A percentile compares a stretch with the other conserved stretches of the same genome.
Conservation (phyloP, 2,797 vertebrate species). For the Prionace glauca region DNA sequence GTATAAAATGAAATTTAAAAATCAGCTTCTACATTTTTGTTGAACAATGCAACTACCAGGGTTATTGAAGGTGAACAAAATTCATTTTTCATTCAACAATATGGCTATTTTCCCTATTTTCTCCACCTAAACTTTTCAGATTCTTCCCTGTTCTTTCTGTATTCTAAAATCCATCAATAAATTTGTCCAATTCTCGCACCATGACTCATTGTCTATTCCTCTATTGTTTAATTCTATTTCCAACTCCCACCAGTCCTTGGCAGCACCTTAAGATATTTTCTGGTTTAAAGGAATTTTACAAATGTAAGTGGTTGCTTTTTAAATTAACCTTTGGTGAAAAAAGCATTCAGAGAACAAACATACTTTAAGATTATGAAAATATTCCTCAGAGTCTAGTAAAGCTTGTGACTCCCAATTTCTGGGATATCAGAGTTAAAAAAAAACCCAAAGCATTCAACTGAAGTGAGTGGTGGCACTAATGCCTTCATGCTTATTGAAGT, state of each 20-base stretch:
- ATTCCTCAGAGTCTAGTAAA: not conserved
- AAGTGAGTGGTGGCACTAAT: constrained; percentile 18
- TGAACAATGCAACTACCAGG: not conserved
- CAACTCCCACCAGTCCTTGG: not conserved
- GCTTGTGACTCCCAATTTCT: not conserved
- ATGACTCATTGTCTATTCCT: not conserved
- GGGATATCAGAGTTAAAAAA: not conserved
- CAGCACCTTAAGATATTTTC: not conserved
- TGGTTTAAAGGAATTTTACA: not conserved
- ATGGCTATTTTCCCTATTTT: not conserved
- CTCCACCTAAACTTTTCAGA: not conserved
- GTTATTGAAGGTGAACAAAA: not conserved
- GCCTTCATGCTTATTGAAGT: constrained; percentile 16
- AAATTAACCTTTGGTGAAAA: not conserved
- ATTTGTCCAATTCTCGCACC: not conserved
- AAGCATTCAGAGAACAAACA: not conserved
- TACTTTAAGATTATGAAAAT: not conserved
- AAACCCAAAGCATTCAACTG: constrained; percentile 24
- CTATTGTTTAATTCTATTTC: not conserved
- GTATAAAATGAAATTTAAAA: no score
- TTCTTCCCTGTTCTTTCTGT: not conserved
- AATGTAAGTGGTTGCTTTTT: not conserved
- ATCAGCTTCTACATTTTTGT: not conserved
- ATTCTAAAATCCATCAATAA: not conserved
- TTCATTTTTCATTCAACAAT: not conserved